A percentile compares a stretch with the other conserved stretches of the same genome.
phyloP scores from a whole-genome alignment of 2,888 invertebrate genomes.

The Diarsia mendica region DNA sequence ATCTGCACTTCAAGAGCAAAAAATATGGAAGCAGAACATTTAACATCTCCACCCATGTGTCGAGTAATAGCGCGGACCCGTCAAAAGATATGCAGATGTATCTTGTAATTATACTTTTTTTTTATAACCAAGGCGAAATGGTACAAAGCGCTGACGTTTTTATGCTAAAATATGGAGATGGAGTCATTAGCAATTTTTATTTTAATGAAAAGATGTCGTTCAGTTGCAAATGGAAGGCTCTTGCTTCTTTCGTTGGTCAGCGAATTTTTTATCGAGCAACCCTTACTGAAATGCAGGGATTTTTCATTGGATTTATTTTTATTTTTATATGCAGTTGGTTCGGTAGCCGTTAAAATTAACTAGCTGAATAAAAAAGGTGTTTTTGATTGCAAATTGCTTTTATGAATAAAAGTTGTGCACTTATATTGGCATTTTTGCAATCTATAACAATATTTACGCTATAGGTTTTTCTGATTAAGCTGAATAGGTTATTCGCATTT shows the following conservation, averaged over 20 bases:
- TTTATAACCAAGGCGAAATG: constrained; percentile 77
- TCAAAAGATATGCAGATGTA: constrained; percentile 87
- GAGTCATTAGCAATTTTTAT: constrained; percentile 88
- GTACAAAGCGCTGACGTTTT: constrained; percentile 83
- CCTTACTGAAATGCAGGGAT: constrained; percentile 65
- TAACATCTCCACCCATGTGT: constrained; percentile 81
- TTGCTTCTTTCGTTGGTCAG: constrained; percentile 79
- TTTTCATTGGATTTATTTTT: constrained; percentile 62
- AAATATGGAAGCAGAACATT: constrained; percentile 77
- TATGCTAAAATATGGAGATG: constrained; percentile 89
- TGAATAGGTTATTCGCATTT: neutral
- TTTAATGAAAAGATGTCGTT: constrained; percentile 85
- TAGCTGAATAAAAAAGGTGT: constrained; percentile 31
- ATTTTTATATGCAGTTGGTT: constrained; percentile 61
- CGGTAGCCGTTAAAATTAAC: constrained; percentile 46
- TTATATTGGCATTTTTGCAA: constrained; percentile 21
- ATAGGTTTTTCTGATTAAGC: neutral
- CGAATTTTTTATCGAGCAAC: constrained; percentile 79
- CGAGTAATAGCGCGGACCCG: constrained; percentile 78
- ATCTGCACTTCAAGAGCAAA: constrained; percentile 71
- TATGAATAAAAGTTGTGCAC: constrained; percentile 29
- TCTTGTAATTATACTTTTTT: constrained; percentile 80
- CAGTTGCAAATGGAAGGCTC: constrained; percentile 70
- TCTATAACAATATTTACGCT: neutral
- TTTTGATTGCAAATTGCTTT: constrained; percentile 54